Percentiles rank a stretch among this genome's conserved stretches.
These are phyloP conservation scores for Nesoenas mayeri DNA, from an alignment of 2,113 vertebrate species.

Conservation along the genomic window DNA sequence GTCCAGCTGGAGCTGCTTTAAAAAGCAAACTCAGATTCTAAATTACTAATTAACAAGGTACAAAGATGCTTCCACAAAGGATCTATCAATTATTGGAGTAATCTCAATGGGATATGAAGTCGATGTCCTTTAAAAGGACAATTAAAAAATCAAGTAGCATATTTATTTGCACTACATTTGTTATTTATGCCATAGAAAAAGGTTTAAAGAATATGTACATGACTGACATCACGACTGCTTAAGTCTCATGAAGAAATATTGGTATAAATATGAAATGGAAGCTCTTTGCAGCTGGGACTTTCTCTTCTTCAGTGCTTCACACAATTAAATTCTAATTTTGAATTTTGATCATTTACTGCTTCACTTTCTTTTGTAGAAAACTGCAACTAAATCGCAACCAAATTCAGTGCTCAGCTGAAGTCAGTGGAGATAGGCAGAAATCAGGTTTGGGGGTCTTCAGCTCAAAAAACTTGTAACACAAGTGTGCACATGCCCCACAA, in stretches of 20 bases:
- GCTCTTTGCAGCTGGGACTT: not conserved
- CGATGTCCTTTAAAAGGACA: not conserved
- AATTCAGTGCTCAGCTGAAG: not conserved
- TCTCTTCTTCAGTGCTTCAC: not conserved
- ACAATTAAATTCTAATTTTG: not conserved
- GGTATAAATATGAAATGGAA: not conserved
- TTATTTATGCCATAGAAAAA: not conserved
- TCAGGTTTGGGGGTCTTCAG: not conserved
- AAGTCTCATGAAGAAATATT: not conserved
- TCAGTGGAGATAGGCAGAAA: not conserved
- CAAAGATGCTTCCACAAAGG: not conserved
- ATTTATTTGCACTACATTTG: not conserved
- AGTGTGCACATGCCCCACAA: not conserved
- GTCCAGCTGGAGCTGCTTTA: constrained; percentile 27
- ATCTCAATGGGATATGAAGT: not conserved
- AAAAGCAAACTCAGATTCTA: constrained; percentile 41
- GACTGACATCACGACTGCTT: not conserved
- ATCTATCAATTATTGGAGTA: not conserved
- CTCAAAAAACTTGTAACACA: not conserved
- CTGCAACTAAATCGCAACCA: not conserved
- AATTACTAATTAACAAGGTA: constrained; percentile 27
- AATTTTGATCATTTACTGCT: not conserved
- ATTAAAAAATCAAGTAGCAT: not conserved
- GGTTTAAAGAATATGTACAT: not conserved
- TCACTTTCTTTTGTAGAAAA: not conserved